Evolutionary conservation across 2,888 invertebrate species (phyloP).

Genomic region (Stegophylla sp.): DNA sequence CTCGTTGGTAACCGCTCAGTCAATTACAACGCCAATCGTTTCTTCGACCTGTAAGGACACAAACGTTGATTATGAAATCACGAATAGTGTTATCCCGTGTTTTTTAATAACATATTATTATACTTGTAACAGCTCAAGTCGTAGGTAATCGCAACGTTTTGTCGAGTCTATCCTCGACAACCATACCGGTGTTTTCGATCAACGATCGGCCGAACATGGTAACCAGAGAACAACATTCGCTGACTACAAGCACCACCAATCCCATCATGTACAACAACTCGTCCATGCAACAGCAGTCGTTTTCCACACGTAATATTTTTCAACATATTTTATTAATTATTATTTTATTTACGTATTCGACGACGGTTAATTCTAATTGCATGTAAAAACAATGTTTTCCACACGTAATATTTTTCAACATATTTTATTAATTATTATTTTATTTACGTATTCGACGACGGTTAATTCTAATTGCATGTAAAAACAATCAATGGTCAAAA

Average conservation of each 20-base stretch:
- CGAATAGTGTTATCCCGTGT: background rate
- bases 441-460: no score
- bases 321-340: no score
- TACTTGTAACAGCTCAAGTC: constrained; percentile 23
- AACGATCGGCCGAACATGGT: constrained; percentile 12
- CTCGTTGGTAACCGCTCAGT: constrained; percentile 46
- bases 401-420: constrained; percentile 21
- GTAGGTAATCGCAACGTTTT: constrained; percentile 31
- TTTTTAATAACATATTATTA: background rate
- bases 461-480: no score
- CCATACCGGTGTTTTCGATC: constrained; percentile 31
- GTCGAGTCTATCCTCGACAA: constrained; percentile 16
- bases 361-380: no score
- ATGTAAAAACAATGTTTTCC: constrained; percentile 32
- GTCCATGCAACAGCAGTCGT: constrained; percentile 41
- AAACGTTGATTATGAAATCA: background rate
- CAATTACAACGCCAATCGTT: constrained; percentile 44
- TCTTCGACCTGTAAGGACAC: constrained; percentile 24
- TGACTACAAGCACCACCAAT: background rate
- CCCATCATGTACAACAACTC: constrained; percentile 32
- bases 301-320: constrained; percentile 27
- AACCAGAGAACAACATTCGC: constrained; percentile 32
- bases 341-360: no score
- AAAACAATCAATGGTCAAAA: no score
- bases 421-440: no score